Evolutionary conservation across 2,888 invertebrate genomes (phyloP), one percentile per base, ranked within the genome.

Genomic region (Tridacna gigas): DNA sequence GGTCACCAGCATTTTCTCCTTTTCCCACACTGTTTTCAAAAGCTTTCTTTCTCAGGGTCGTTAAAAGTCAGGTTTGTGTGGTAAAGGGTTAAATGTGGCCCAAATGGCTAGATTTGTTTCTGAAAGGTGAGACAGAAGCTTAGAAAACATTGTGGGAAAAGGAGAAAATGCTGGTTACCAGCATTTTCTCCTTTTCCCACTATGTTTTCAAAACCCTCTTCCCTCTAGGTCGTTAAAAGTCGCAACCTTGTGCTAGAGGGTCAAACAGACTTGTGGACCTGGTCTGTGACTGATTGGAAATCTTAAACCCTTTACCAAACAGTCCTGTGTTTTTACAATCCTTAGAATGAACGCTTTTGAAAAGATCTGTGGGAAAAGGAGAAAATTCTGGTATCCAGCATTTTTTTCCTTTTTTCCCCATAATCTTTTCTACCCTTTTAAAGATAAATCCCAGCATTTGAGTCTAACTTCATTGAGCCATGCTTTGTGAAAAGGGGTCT

Each of bases 141-240:
- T 25, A n/a, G 63, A 63, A 63, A 63, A 63, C 22, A 63, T 61
- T 61, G 18, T n/a, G 63, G 25, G n/a, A 22, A 63, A 63, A 63
- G 63, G 63, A 25, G 63, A 25, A 63, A 63, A 22, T 63, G 63
- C 22, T 63, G 20, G 22, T 63, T 56, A 20, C 20, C 22, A 63
- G 4, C 63, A 63, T 4, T 63, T 22, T 63, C 63, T 63, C 13
- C 25, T 13, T 63, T 63, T 63, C 63, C 25, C 25, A 25, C 13
- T 9, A 13, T 63, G 63, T 9, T 63, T 63, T 63, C 25, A n/a
- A 63, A 63, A 4, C 2, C 3, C 37, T 2, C 7, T 9, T 56
- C 4, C 9, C 20, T 56, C 9, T 20, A 9, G 56, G 56, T 20
- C n/a, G 9, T 56, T 1, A 56, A 56, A 56, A 56, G 18, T n/a